These are phyloP conservation scores for Perithous albicinctus DNA, from an alignment of 2,888 invertebrate species.

Conservation along the genomic window DNA sequence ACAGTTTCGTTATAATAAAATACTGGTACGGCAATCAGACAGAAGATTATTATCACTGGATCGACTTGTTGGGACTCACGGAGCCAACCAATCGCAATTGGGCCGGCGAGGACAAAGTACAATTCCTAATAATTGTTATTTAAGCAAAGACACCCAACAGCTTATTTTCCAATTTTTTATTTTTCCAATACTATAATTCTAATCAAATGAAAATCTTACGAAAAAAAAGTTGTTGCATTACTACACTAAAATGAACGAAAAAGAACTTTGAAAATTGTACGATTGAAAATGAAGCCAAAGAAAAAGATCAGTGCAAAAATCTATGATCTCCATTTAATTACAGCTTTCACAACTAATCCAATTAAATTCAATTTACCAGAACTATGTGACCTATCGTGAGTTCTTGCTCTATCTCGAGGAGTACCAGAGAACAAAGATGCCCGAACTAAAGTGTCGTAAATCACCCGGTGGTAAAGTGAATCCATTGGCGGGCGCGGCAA, in stretches of 20 bases:
- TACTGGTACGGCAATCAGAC: slow-evolving; percentile 91
- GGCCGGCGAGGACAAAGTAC: slow-evolving; percentile 87
- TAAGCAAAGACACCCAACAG: neutral
- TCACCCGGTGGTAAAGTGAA: slow-evolving; percentile 41
- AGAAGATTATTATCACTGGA: slow-evolving; percentile 90
- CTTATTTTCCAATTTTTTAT: neutral
- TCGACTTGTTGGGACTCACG: slow-evolving; percentile 88
- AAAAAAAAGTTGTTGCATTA: too few species aligned
- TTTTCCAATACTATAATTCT: neutral
- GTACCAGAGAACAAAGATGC: slow-evolving; percentile 86
- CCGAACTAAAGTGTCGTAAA: slow-evolving; percentile 83
- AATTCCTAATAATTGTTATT: neutral
- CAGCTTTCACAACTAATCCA: neutral
- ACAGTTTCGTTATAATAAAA: slow-evolving; percentile 89
- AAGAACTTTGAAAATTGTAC: too few species aligned
- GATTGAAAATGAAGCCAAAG: too few species aligned
- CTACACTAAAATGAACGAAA: too few species aligned
- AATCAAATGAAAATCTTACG: too few species aligned
- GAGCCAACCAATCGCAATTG: slow-evolving; percentile 92
- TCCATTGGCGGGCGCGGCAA: neutral
- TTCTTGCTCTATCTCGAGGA: slow-evolving; percentile 89
- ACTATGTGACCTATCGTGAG: slow-evolving; percentile 90
- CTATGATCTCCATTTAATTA: neutral
- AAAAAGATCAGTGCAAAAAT: neutral
- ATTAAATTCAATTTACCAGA: slow-evolving; percentile 82